Conservation (phyloP, 2,888 invertebrate genomes). For the Stegophylla sp. region DNA sequence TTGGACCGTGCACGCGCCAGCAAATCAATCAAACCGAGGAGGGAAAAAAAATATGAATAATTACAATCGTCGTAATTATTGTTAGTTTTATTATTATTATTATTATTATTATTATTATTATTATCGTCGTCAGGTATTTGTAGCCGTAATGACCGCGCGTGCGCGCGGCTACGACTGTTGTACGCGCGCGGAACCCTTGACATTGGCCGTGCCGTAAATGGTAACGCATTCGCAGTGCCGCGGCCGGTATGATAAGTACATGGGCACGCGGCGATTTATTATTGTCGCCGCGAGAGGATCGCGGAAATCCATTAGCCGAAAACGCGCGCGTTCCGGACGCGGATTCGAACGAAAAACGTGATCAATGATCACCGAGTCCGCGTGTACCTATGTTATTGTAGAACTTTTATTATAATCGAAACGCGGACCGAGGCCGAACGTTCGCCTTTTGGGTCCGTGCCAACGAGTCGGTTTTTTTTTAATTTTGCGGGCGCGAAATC, state of each 20-base stretch:
- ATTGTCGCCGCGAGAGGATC: not conserved
- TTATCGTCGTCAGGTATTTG: not conserved
- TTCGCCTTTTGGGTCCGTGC: not conserved
- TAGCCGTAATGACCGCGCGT: not conserved
- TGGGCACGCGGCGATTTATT: not conserved
- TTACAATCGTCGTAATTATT: not conserved
- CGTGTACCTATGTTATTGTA: too few relatives aligned
- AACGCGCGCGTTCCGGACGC: not conserved
- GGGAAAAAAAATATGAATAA: conserved; percentile 7
- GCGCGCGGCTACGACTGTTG: not conserved
- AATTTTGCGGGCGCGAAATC: not conserved
- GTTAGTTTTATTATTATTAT: not conserved
- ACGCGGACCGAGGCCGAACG: not conserved
- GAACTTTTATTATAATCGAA: not conserved
- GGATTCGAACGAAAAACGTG: not conserved
- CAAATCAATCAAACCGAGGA: not conserved
- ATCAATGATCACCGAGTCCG: too few relatives aligned
- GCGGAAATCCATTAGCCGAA: conserved; percentile 24
- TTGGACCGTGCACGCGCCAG: not conserved
- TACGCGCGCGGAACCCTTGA: conserved; percentile 32
- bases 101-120: not conserved
- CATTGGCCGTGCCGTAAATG: conserved; percentile 50
- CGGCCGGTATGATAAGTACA: too few relatives aligned
- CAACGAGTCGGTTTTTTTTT: not conserved
- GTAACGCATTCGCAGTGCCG: not conserved